Conservation (phyloP, 2,113 vertebrate genomes). For the Centropristis striata region DNA sequence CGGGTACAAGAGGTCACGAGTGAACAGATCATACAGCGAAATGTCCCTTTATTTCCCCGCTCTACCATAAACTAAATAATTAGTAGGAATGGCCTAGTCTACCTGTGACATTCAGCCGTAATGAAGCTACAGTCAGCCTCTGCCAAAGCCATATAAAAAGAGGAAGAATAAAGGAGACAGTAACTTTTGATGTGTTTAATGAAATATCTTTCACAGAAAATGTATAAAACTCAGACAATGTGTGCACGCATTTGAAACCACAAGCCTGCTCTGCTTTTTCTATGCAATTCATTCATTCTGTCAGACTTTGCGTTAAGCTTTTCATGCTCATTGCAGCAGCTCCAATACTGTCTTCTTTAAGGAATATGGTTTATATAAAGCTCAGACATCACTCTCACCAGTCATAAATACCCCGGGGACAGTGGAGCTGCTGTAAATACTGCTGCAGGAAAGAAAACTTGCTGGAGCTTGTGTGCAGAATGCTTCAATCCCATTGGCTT, state of each 20-base stretch:
- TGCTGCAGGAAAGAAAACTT: not conserved
- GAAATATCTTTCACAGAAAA: slow-evolving; percentile 21
- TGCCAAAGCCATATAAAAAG: slow-evolving; percentile 17
- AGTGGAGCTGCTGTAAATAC: slow-evolving; percentile 16
- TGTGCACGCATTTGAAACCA: not conserved
- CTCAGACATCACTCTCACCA: not conserved
- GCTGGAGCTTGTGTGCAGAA: not conserved
- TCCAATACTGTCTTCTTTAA: not conserved
- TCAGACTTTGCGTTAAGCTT: not conserved
- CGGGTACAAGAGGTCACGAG: slow-evolving; percentile 44
- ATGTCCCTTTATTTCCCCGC: slow-evolving; percentile 31
- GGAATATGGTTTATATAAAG: not conserved
- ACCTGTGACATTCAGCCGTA: slow-evolving; percentile 48
- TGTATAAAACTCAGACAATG: not conserved
- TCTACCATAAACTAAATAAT: slow-evolving; percentile 51
- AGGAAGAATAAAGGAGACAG: slow-evolving; percentile 13
- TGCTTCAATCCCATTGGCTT: not conserved
- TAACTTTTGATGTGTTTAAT: slow-evolving; percentile 26
- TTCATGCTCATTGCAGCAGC: not conserved
- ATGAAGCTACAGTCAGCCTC: slow-evolving; percentile 42
- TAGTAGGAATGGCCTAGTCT: slow-evolving; percentile 30
- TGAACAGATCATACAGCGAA: slow-evolving; percentile 8
- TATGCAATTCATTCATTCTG: slow-evolving; percentile 3
- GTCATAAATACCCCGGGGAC: slow-evolving; percentile 7
- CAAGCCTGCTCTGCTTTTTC: not conserved